phyloP scores from a whole-genome alignment of 2,797 vertebrate species.

The Sebastes variabilis region DNA sequence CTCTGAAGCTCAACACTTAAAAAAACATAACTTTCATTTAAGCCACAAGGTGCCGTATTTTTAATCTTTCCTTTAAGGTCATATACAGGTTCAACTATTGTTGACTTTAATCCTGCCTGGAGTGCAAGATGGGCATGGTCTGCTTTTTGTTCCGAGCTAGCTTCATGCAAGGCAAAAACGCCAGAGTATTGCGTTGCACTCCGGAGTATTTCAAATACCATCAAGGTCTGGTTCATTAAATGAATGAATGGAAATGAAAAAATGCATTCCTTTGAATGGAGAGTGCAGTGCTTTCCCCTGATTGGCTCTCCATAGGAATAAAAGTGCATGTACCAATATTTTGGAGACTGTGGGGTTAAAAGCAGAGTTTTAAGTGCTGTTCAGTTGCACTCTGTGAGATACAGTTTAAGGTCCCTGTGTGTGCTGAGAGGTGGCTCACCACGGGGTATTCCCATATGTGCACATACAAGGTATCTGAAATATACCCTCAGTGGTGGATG shows the following conservation, averaged over 20 bases:
- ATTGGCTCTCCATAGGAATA: slow-evolving; percentile 49
- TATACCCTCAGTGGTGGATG: slow-evolving; percentile 35
- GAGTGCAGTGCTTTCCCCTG: slow-evolving; percentile 54
- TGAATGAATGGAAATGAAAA: slow-evolving; percentile 15
- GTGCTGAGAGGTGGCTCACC: slow-evolving; percentile 9
- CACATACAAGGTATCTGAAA: slow-evolving; percentile 28
- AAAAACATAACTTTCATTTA: slow-evolving; percentile 40
- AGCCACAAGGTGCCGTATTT: slow-evolving; percentile 56
- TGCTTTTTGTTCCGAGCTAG: slow-evolving; percentile 36
- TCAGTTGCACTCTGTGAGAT: slow-evolving; percentile 7
- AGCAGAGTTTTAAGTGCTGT: slow-evolving; percentile 45
- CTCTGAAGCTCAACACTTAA: slow-evolving; percentile 38
- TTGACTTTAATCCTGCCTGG: slow-evolving; percentile 28
- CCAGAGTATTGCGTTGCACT: slow-evolving; percentile 14
- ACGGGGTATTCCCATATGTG: slow-evolving; percentile 7
- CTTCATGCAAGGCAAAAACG: slow-evolving; percentile 42
- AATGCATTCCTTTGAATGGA: slow-evolving; percentile 31
- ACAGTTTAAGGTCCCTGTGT: slow-evolving; percentile 30
- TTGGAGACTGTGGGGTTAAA: slow-evolving; percentile 25
- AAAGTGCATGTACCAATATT: slow-evolving; percentile 61
- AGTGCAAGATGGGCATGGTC: slow-evolving; percentile 57
- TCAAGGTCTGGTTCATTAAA: slow-evolving; percentile 23
- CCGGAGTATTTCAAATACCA: slow-evolving; percentile 29
- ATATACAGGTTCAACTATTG: slow-evolving; percentile 28
- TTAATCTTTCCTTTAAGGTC: slow-evolving; percentile 27